A percentile compares a stretch with the other conserved stretches of the same genome.
phyloP scores from a whole-genome alignment of 92 coral and sea anemone species.

The Bergia sp. region DNA sequence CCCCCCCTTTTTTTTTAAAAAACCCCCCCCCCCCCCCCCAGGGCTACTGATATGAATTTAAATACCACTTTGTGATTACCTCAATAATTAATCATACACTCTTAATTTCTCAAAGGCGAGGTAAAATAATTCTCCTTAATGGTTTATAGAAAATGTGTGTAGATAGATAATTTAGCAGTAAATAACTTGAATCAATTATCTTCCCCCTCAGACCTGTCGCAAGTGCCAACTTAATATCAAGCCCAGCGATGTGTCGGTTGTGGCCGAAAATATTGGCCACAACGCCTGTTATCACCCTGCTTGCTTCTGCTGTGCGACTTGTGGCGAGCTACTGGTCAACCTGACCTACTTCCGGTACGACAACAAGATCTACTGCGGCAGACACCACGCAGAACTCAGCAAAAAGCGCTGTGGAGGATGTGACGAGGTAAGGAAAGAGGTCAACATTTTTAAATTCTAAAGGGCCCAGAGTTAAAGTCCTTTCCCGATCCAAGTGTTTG shows the following conservation, averaged over 20 bases:
- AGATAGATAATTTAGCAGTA: neutral
- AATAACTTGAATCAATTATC: neutral
- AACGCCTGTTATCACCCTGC: conserved; percentile 89
- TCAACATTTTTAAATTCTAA: too few species aligned
- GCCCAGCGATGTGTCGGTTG: conserved; percentile 80
- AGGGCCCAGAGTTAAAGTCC: too few species aligned
- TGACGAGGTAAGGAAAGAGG: conserved; percentile 78
- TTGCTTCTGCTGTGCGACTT: conserved; percentile 91
- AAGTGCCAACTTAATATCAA: conserved; percentile 78
- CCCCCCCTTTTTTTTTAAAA: too few species aligned
- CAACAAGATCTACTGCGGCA: conserved; percentile 93
- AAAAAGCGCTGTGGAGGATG: conserved; percentile 96
- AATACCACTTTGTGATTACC: too few species aligned
- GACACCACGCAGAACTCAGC: conserved; percentile 94
- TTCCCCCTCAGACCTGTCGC: conserved; percentile 63
- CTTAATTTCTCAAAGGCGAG: too few species aligned
- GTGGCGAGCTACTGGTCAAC: conserved; percentile 86
- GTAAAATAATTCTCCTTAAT: too few species aligned
- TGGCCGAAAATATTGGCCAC: conserved; percentile 67
- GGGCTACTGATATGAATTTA: too few species aligned
- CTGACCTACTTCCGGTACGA: conserved; percentile 81
- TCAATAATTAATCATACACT: too few species aligned
- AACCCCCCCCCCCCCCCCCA: too few species aligned
- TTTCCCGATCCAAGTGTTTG: too few species aligned
- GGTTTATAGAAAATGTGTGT: too few species aligned